phyloP scores from a whole-genome alignment of 2,113 vertebrate genomes.

The Festucalex cinctus region DNA sequence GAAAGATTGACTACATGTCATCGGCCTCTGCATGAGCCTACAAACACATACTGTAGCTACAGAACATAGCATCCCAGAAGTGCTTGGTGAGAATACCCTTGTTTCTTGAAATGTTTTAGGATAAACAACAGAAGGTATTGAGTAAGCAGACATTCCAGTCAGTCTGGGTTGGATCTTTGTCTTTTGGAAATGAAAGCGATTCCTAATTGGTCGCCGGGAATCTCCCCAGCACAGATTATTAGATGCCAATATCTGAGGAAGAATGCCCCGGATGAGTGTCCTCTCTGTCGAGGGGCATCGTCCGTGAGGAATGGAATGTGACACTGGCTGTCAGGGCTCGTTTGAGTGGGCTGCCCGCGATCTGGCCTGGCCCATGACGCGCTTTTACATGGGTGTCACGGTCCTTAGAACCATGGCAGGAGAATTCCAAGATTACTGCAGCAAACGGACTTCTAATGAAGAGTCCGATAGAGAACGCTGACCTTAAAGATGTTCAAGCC shows the following conservation, averaged over 20 bases:
- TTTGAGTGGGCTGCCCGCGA: slow-evolving; percentile 47
- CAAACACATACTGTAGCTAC: slow-evolving; percentile 5
- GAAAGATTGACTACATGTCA: slow-evolving; percentile 25
- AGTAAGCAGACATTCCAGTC: slow-evolving; percentile 9
- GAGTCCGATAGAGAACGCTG: not conserved
- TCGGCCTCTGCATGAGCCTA: not conserved
- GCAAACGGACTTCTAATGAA: not conserved
- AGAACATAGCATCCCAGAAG: not conserved
- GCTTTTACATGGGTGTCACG: slow-evolving; percentile 13
- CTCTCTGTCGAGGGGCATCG: slow-evolving; percentile 51
- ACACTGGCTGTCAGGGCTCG: slow-evolving; percentile 51
- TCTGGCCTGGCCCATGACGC: slow-evolving; percentile 26
- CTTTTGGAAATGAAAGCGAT: slow-evolving; percentile 11
- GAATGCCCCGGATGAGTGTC: slow-evolving; percentile 44
- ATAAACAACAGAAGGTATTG: slow-evolving; percentile 7
- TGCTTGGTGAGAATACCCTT: not conserved
- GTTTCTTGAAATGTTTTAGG: no score
- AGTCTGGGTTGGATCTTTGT: not conserved
- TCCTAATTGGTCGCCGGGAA: slow-evolving; percentile 5
- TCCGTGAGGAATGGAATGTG: slow-evolving; percentile 60
- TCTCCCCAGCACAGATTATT: slow-evolving; percentile 22
- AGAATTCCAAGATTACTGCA: slow-evolving; percentile 3
- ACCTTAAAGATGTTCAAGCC: not conserved
- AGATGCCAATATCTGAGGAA: slow-evolving; percentile 33
- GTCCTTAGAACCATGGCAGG: slow-evolving; percentile 12